phyloP scores from a whole-genome alignment of 2,797 vertebrate species.

The Sebastes diploproa region DNA sequence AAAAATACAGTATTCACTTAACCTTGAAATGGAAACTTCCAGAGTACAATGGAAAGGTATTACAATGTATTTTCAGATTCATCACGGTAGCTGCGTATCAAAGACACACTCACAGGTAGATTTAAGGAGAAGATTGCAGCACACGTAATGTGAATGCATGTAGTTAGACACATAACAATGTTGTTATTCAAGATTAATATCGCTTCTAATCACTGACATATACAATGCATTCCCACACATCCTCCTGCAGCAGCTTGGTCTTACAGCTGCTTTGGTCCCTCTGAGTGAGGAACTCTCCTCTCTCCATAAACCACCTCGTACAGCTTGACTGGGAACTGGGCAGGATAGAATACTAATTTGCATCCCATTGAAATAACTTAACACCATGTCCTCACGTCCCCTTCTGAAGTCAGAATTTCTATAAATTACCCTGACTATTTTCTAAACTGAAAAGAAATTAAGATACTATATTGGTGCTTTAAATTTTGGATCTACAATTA shows the following conservation, averaged over 20 bases:
- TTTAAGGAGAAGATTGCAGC: background rate
- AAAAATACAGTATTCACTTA: background rate
- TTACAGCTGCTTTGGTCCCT: slow-evolving; percentile 26
- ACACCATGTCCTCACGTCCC: slow-evolving; percentile 20
- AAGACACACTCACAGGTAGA: background rate
- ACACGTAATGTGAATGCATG: background rate
- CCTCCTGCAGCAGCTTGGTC: slow-evolving; percentile 11
- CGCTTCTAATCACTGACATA: background rate
- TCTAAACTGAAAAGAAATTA: background rate
- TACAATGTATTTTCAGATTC: background rate
- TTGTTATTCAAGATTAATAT: background rate
- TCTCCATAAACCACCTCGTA: slow-evolving; percentile 29
- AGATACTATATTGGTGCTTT: background rate
- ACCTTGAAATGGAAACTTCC: background rate
- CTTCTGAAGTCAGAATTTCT: slow-evolving; percentile 27
- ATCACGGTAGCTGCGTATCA: background rate
- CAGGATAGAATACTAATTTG: slow-evolving; percentile 43
- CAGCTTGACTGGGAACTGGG: slow-evolving; percentile 15
- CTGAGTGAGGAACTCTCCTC: slow-evolving; percentile 19
- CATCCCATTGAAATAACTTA: slow-evolving; percentile 18
- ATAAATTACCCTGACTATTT: background rate
- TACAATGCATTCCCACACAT: background rate
- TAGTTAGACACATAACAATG: background rate
- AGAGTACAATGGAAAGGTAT: slow-evolving; percentile 15
- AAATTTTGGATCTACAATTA: background rate